A percentile compares a stretch with the other conserved stretches of the same genome.
phyloP scores from a whole-genome alignment of 2,888 invertebrate species.

The Tenthredo amoena region DNA sequence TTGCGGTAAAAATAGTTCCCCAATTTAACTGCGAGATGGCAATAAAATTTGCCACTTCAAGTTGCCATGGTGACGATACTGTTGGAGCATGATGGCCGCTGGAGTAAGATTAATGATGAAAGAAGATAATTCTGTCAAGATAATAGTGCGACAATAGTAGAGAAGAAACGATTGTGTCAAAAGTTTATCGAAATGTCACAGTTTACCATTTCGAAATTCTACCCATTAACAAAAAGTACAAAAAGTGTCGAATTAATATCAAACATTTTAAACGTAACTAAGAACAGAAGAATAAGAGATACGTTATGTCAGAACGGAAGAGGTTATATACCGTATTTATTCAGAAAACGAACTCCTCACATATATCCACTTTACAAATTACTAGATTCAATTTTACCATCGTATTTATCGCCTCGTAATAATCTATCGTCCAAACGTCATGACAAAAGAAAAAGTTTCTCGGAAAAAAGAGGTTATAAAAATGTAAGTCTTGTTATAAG shows the following conservation, averaged over 20 bases:
- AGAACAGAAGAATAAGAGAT: constrained; percentile 49
- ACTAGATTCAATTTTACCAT: constrained; percentile 48
- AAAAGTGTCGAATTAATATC: constrained; percentile 56
- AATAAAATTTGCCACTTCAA: not conserved
- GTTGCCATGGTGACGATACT: constrained; percentile 27
- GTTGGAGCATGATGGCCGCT: not conserved
- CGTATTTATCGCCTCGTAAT: not conserved
- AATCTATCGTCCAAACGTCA: not conserved
- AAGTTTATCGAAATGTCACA: constrained; percentile 64
- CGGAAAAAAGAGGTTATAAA: constrained; percentile 47
- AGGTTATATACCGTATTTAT: constrained; percentile 66
- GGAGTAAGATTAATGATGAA: constrained; percentile 10
- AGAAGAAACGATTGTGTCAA: not conserved
- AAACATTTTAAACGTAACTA: constrained; percentile 52
- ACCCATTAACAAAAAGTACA: constrained; percentile 46
- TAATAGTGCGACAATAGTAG: not conserved
- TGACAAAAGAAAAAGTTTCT: constrained; percentile 51
- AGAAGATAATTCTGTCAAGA: constrained; percentile 10
- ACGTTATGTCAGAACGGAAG: constrained; percentile 49
- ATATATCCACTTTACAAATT: constrained; percentile 59
- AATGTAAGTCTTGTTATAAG: constrained; percentile 61
- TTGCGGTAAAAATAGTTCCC: not conserved
- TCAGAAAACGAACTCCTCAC: constrained; percentile 45
- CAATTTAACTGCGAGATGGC: not conserved
- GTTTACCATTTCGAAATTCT: constrained; percentile 60